A percentile compares a stretch with the other conserved stretches of the same genome.
Evolutionary conservation across 2,888 invertebrate genomes (phyloP).

Genomic region (Cybosia mesomella): DNA sequence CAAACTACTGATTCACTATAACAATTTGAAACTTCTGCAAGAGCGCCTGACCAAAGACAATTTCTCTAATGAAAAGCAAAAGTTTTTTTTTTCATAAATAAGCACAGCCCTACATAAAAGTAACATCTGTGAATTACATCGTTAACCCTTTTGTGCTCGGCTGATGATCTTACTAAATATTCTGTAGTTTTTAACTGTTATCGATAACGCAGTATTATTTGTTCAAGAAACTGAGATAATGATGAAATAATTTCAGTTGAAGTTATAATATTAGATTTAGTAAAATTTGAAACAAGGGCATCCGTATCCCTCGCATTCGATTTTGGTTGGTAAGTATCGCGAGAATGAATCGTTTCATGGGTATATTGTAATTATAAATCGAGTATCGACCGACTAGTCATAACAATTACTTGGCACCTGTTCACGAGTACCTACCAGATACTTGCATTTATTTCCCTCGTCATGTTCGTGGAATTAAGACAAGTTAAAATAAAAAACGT

Average conservation of each 20-base stretch:
- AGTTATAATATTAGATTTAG: neutral
- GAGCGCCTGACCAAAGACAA: too few species aligned
- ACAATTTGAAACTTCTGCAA: too few species aligned
- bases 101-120: slow-evolving; percentile 30
- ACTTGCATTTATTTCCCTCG: neutral
- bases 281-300: neutral
- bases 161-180: slow-evolving; percentile 29
- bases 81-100: neutral
- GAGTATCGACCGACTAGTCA: neutral
- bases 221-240: neutral
- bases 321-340: neutral
- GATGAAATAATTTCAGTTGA: neutral
- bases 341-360: neutral
- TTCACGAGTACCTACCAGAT: neutral
- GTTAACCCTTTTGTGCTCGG: slow-evolving; percentile 36
- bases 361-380: neutral
- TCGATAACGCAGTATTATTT: slow-evolving; percentile 5
- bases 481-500: neutral
- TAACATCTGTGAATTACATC: slow-evolving; percentile 44
- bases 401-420: neutral
- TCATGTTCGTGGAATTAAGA: neutral
- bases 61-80: neutral
- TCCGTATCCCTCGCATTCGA: neutral
- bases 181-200: slow-evolving; percentile 10
- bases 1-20: too few species aligned